These are phyloP conservation scores for Acrobasis consociella DNA, from an alignment of 2,888 invertebrate species.

Conservation along the genomic window DNA sequence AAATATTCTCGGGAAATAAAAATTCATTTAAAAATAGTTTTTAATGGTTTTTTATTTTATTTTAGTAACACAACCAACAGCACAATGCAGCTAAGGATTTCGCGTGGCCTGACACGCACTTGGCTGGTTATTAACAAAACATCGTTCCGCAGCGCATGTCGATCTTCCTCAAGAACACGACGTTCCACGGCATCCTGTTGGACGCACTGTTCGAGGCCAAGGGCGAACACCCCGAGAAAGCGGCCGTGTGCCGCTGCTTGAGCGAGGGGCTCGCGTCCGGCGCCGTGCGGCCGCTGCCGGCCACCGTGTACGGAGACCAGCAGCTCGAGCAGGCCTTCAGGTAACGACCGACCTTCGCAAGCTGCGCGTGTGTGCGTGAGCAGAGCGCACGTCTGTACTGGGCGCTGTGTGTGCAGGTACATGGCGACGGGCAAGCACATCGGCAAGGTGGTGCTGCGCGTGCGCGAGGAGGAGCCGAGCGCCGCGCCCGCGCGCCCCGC, in stretches of 20 bases:
- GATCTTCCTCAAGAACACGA: conserved; percentile 96
- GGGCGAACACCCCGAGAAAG: conserved; percentile 84
- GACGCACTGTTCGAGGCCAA: conserved; percentile 94
- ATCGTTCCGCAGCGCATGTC: conserved; percentile 89
- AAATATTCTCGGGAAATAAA: no score
- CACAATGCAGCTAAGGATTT: no score
- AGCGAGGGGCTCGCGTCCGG: conserved; percentile 93
- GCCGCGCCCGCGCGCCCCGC: conserved; percentile 55
- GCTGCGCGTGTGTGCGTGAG: background rate
- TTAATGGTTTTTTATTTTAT: no score
- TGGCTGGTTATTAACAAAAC: background rate
- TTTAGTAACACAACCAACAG: no score
- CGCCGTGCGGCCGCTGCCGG: conserved; percentile 94
- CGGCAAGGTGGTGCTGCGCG: conserved; percentile 96
- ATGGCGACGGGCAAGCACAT: conserved; percentile 99
- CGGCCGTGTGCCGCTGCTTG: conserved; percentile 89
- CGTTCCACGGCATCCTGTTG: conserved; percentile 98
- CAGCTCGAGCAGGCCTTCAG: conserved; percentile 97
- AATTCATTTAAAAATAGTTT: no score
- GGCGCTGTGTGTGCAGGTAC: conserved; percentile 69
- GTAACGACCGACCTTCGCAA: conserved; percentile 40
- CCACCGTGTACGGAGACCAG: conserved; percentile 91
- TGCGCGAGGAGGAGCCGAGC: conserved; percentile 90
- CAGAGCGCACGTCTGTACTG: background rate
- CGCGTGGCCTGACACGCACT: no score